phyloP scores from a whole-genome alignment of 2,113 vertebrate species.

The Triplophysa siluroides region DNA sequence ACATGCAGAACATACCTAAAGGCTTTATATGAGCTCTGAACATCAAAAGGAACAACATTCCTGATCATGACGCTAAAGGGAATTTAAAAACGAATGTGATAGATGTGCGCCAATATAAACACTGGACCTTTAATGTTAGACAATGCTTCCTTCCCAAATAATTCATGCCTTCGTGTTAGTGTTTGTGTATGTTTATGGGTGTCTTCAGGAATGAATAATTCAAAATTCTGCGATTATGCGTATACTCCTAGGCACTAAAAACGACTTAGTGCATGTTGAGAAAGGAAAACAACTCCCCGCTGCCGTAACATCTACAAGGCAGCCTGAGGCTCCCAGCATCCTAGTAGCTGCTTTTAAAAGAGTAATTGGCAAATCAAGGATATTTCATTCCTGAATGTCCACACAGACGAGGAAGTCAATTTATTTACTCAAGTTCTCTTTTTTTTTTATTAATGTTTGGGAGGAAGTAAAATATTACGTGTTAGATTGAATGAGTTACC shows the following conservation, averaged over 20 bases:
- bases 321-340: slow-evolving; percentile 18
- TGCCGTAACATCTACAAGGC: background rate
- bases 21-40: too few species aligned
- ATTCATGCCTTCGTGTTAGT: background rate
- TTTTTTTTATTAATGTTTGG: background rate
- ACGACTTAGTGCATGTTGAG: background rate
- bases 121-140: background rate
- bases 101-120: background rate
- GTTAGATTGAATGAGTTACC: too few species aligned
- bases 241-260: background rate
- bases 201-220: slow-evolving; percentile 1
- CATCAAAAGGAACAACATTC: background rate
- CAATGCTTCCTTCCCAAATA: slow-evolving; percentile 13
- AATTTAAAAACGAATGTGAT: background rate
- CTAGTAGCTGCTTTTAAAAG: background rate
- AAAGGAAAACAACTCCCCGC: slow-evolving; percentile 8
- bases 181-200: background rate
- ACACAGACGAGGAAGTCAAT: slow-evolving; percentile 11
- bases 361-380: background rate
- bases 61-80: background rate
- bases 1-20: too few species aligned
- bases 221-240: background rate
- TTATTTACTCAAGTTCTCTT: slow-evolving; percentile 10
- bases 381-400: slow-evolving; percentile 32
- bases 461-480: slow-evolving; percentile 4